These are phyloP conservation scores for Protula sp. DNA, from an alignment of 2,888 invertebrate species.

Conservation along the genomic window DNA sequence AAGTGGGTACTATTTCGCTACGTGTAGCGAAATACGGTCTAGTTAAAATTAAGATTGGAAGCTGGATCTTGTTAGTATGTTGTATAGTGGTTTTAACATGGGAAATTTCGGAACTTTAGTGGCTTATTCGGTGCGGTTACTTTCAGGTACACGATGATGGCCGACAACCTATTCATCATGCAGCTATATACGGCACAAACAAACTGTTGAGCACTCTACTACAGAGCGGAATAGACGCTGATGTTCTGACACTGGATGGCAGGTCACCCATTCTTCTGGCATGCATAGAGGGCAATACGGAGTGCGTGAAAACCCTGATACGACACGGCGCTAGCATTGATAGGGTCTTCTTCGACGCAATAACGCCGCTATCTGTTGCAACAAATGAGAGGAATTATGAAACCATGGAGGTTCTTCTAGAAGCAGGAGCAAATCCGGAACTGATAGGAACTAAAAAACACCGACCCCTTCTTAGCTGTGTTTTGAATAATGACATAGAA, in stretches of 20 bases:
- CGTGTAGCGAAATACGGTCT: too few relatives aligned
- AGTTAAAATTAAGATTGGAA: too few relatives aligned
- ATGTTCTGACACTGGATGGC: conserved; percentile 14
- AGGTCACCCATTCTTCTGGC: conserved; percentile 19
- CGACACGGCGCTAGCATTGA: conserved; percentile 8
- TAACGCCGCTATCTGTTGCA: conserved; percentile 19
- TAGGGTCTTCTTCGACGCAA: conserved; percentile 14
- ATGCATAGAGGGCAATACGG: conserved; percentile 17
- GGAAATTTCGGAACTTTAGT: too few relatives aligned
- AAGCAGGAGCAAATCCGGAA: conserved; percentile 19
- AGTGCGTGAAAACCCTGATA: conserved; percentile 13
- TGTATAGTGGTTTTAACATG: too few relatives aligned
- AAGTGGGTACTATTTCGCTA: too few relatives aligned
- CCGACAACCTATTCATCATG: conserved; percentile 18
- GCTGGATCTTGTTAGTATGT: too few relatives aligned
- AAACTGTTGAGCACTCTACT: conserved; percentile 10
- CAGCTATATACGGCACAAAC: conserved; percentile 16
- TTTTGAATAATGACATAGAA: conserved; percentile 12
- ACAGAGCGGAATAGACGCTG: conserved; percentile 7
- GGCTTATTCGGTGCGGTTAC: too few relatives aligned
- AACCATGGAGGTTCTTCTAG: conserved; percentile 12
- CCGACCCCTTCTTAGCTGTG: conserved; percentile 12
- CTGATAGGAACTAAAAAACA: conserved; percentile 13
- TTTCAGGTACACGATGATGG: conserved; percentile 20
- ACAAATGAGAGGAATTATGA: conserved; percentile 8